Evolutionary conservation across 2,113 vertebrate species (phyloP).

Genomic region (Malurus melanocephalus): DNA sequence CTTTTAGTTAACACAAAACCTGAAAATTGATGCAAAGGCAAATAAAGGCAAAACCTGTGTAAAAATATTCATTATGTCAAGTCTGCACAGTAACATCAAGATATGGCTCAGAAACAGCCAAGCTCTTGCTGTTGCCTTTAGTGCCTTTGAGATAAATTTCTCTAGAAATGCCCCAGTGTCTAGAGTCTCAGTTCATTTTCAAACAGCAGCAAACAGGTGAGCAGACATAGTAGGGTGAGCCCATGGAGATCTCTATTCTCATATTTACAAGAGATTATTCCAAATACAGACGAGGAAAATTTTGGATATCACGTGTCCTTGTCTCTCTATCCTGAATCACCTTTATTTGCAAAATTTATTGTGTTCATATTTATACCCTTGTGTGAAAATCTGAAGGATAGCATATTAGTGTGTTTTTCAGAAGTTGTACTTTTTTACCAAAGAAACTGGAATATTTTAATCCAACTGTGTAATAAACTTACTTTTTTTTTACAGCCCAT

Average conservation of each 20-base stretch:
- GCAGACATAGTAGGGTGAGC: background rate
- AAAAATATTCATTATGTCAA: background rate
- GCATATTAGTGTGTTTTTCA: background rate
- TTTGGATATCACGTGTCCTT: background rate
- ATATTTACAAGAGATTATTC: background rate
- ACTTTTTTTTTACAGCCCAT: background rate
- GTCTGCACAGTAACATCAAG: background rate
- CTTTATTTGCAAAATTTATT: background rate
- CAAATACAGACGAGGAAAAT: background rate
- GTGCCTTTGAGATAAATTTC: background rate
- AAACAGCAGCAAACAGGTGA: background rate
- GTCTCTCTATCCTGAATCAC: background rate
- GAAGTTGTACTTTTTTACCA: background rate
- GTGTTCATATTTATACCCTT: background rate
- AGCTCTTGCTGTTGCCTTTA: background rate
- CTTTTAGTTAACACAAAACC: background rate
- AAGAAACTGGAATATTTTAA: conserved; percentile 1
- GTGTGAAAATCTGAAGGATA: background rate
- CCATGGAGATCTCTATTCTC: background rate
- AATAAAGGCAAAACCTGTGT: background rate
- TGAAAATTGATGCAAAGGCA: background rate
- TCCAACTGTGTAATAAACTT: background rate
- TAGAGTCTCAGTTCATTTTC: background rate
- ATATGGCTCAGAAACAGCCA: background rate
- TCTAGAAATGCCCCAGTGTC: background rate